Evolutionary conservation across 92 coral and sea anemone genomes (phyloP).

Genomic region (Umimayanthus chanpuru): DNA sequence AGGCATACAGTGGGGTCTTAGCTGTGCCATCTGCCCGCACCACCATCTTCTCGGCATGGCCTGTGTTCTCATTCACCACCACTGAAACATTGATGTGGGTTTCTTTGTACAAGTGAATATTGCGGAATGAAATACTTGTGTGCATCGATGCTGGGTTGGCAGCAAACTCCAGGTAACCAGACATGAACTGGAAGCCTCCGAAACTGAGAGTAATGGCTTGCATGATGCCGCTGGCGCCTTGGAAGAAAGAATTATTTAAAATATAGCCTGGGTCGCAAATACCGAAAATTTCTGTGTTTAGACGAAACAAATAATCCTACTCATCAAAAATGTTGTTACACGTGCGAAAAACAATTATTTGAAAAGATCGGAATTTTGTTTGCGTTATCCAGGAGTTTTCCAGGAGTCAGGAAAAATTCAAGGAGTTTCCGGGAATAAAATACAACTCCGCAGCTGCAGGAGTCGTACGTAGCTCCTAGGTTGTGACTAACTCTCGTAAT

Average conservation of each 20-base stretch:
- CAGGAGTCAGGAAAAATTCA: too few relatives aligned
- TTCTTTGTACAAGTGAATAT: slow-evolving; percentile 82
- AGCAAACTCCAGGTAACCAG: slow-evolving; percentile 95
- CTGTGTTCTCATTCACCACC: slow-evolving; percentile 79
- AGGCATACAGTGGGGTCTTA: slow-evolving; percentile 84
- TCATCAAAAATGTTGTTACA: too few relatives aligned
- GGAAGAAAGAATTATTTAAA: neutral
- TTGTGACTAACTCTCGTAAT: too few relatives aligned
- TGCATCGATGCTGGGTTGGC: slow-evolving; percentile 98
- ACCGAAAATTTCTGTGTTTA: too few relatives aligned
- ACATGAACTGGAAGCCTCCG: slow-evolving; percentile 95
- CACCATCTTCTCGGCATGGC: slow-evolving; percentile 87
- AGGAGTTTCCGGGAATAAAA: too few relatives aligned
- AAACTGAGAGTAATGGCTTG: slow-evolving; percentile 96
- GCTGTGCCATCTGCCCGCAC: slow-evolving; percentile 75
- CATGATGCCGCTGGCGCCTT: slow-evolving; percentile 83
- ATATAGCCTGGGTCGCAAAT: too few relatives aligned
- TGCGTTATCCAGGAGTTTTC: too few relatives aligned
- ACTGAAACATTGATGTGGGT: slow-evolving; percentile 80
- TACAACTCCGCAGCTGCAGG: too few relatives aligned
- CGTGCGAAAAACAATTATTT: too few relatives aligned
- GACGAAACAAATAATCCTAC: too few relatives aligned
- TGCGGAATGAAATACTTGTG: slow-evolving; percentile 90
- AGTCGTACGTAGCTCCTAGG: too few relatives aligned
- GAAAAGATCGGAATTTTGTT: too few relatives aligned